A percentile compares a stretch with the other conserved stretches of the same genome.
phyloP scores from a whole-genome alignment of 2,797 vertebrate genomes.

The Sebastes diaconus region DNA sequence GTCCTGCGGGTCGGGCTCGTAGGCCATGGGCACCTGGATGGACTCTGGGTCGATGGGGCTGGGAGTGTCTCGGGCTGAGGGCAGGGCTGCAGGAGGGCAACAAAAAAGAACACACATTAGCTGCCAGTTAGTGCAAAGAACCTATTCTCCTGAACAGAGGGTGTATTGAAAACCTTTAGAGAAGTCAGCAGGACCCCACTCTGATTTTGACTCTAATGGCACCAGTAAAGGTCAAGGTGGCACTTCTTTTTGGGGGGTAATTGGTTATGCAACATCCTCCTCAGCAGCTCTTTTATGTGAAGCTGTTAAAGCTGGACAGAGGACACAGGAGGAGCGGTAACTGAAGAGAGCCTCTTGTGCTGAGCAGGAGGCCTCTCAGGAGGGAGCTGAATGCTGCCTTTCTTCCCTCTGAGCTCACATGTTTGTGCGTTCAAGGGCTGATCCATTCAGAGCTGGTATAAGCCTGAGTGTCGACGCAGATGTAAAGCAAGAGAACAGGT shows the following conservation, averaged over 20 bases:
- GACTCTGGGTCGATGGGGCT: slow-evolving; percentile 97
- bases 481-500: not conserved
- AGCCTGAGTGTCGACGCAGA: not conserved
- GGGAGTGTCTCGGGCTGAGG: slow-evolving; percentile 89
- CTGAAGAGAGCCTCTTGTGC: not conserved
- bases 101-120: not conserved
- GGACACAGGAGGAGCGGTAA: not conserved
- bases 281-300: not conserved
- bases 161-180: not conserved
- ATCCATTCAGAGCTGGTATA: not conserved
- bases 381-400: not conserved
- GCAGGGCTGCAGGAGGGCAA: slow-evolving; percentile 75
- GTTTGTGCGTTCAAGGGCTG: not conserved
- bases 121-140: fast-evolving
- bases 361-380: not conserved
- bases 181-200: not conserved
- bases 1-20: slow-evolving; percentile 95
- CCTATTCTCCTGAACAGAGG: not conserved
- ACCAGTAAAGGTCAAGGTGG: not conserved
- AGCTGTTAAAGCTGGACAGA: not conserved
- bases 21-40: slow-evolving; percentile 93
- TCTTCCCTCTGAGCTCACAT: not conserved
- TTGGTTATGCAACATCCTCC: not conserved
- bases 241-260: not conserved
- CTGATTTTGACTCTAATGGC: not conserved